These are phyloP conservation scores for Ageneiosus marmoratus DNA, from an alignment of 2,113 vertebrate genomes.

Conservation along the genomic window DNA sequence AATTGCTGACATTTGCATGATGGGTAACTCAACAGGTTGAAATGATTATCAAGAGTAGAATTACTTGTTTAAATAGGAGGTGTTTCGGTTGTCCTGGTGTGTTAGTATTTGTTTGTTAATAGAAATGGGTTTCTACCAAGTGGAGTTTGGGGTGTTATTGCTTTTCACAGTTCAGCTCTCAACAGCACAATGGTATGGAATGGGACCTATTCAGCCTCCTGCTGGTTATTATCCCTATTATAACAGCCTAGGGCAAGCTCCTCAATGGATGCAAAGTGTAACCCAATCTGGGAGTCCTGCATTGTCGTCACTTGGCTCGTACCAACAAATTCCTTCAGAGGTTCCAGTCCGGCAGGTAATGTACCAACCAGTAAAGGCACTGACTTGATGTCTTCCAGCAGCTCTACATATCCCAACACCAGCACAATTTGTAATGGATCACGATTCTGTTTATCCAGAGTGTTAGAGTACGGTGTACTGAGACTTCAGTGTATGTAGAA, in stretches of 20 bases:
- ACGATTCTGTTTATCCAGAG: slow-evolving; percentile 36
- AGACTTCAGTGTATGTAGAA: slow-evolving; percentile 53
- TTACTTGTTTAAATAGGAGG: not conserved
- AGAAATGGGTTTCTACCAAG: not conserved
- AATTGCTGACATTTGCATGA: not conserved
- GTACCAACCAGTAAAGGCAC: slow-evolving; percentile 17
- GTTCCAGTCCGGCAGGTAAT: slow-evolving; percentile 3
- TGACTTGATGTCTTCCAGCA: no score
- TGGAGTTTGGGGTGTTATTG: not conserved
- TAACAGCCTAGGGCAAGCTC: not conserved
- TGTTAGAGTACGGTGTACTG: slow-evolving; percentile 58
- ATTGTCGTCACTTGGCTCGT: not conserved
- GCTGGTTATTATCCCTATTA: not conserved
- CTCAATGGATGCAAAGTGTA: not conserved
- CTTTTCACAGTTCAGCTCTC: not conserved
- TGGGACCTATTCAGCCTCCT: accelerated
- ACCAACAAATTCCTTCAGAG: not conserved
- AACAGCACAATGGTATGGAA: not conserved
- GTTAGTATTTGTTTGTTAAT: not conserved
- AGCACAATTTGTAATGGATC: slow-evolving; percentile 19
- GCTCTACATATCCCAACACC: no score
- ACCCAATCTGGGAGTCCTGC: not conserved
- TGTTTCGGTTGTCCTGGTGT: not conserved
- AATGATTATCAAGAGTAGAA: slow-evolving; percentile 4
- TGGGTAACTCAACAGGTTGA: not conserved